These are phyloP conservation scores for Tetramorium bicarinatum DNA, from an alignment of 2,888 invertebrate species.

Conservation along the genomic window DNA sequence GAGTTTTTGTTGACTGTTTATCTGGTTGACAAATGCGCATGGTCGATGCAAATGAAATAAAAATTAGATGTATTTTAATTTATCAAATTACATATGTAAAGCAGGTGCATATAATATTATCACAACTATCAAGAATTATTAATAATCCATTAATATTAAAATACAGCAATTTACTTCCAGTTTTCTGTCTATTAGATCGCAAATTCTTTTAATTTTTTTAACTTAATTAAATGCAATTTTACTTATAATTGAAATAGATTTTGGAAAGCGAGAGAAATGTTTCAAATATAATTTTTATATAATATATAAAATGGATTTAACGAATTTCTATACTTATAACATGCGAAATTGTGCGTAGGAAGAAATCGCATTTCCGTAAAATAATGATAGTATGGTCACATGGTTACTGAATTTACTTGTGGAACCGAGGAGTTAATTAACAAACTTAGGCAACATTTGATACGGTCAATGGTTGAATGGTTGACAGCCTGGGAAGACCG, in stretches of 20 bases:
- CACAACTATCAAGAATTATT: background rate
- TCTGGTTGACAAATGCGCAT: background rate
- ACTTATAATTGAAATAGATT: background rate
- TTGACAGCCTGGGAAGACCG: conserved; percentile 64
- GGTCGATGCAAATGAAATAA: background rate
- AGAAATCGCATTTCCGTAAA: background rate
- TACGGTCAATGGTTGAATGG: conserved; percentile 53
- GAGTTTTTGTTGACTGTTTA: conserved; percentile 6
- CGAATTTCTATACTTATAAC: background rate
- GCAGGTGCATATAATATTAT: background rate
- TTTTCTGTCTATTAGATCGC: background rate
- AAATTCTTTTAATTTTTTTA: background rate
- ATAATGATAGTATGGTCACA: conserved; percentile 7
- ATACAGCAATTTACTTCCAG: background rate
- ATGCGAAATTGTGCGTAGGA: background rate
- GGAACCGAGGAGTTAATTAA: conserved; percentile 41
- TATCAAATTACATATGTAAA: background rate
- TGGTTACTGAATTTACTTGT: conserved; percentile 17
- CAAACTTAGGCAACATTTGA: conserved; percentile 53
- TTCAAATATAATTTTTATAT: background rate
- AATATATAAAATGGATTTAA: background rate
- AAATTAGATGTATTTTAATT: background rate
- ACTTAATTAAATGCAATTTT: background rate
- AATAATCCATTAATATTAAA: background rate
- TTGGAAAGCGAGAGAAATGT: background rate